Conservation (phyloP, 2,888 invertebrate genomes). For the Ashinkailepas kermadecensis region DNA sequence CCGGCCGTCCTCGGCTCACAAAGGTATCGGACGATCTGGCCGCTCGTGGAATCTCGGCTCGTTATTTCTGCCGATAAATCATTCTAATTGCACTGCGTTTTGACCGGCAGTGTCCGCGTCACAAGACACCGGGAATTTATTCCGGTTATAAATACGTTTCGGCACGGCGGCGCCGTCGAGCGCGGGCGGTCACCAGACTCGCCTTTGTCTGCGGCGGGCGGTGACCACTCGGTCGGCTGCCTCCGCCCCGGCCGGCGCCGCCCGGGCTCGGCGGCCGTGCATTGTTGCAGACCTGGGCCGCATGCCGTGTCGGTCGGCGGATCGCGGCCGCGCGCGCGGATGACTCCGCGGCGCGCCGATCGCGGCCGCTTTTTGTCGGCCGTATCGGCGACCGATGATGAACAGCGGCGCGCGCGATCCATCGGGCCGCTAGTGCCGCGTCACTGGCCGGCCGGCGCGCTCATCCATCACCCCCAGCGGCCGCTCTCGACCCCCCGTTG, state of each 20-base stretch:
- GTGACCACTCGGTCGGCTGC: no score
- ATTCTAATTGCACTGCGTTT: slow-evolving; percentile 17
- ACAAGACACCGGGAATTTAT: slow-evolving; percentile 18
- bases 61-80: not conserved
- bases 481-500: not conserved
- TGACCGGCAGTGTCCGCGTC: not conserved
- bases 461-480: not conserved
- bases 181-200: not conserved
- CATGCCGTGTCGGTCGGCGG: no score
- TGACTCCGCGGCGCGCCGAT: not conserved
- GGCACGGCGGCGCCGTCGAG: not conserved
- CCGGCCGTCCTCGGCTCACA: not conserved
- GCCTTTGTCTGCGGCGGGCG: not conserved
- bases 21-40: slow-evolving; percentile 12
- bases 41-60: slow-evolving; percentile 14
- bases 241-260: no score
- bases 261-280: not conserved
- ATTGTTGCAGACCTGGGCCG: not conserved
- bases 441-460: not conserved
- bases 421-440: slow-evolving; percentile 12
- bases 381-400: not conserved
- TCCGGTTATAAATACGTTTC: slow-evolving; percentile 10
- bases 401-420: not conserved
- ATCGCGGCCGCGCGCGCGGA: not conserved
- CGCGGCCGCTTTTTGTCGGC: not conserved